phyloP scores from a whole-genome alignment of 2,113 vertebrate species.

The Anolis carolinensis region DNA sequence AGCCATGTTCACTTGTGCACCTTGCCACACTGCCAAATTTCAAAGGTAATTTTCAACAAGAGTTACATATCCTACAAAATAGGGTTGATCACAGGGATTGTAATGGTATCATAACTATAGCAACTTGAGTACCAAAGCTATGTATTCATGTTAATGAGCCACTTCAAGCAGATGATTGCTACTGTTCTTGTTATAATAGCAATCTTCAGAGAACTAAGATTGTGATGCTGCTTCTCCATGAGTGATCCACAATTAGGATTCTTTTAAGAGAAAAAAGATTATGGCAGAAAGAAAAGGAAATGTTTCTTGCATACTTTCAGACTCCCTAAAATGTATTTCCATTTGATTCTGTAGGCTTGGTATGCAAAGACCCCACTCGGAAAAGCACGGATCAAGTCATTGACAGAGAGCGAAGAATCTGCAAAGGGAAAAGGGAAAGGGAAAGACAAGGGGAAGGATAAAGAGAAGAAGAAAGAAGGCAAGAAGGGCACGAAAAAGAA shows the following conservation, averaged over 20 bases:
- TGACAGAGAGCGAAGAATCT: slow-evolving; percentile 12
- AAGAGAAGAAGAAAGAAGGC: slow-evolving; percentile 35
- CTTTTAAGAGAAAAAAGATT: slow-evolving; percentile 24
- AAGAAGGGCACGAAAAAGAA: slow-evolving; percentile 55
- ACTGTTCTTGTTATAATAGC: slow-evolving; percentile 35
- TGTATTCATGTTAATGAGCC: slow-evolving; percentile 56
- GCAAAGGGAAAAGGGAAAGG: slow-evolving; percentile 52
- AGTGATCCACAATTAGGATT: slow-evolving; percentile 30
- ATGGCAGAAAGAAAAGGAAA: background rate
- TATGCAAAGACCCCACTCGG: slow-evolving; percentile 83
- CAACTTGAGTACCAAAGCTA: slow-evolving; percentile 58
- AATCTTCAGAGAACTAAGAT: slow-evolving; percentile 44
- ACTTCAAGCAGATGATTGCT: slow-evolving; percentile 38
- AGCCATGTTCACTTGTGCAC: slow-evolving; percentile 43
- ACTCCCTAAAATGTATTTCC: background rate
- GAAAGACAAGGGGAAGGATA: slow-evolving; percentile 19
- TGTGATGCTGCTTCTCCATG: slow-evolving; percentile 42
- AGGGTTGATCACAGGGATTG: slow-evolving; percentile 43
- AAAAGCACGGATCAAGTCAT: slow-evolving; percentile 60
- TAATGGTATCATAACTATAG: slow-evolving; percentile 59
- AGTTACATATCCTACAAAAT: slow-evolving; percentile 45
- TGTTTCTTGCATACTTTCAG: slow-evolving; percentile 7
- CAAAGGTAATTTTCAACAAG: slow-evolving; percentile 52
- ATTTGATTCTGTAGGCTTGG: slow-evolving; percentile 77
- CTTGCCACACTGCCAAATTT: slow-evolving; percentile 47